Evolutionary conservation across 2,113 vertebrate species (phyloP).

Genomic region (Syngnathus scovelli): DNA sequence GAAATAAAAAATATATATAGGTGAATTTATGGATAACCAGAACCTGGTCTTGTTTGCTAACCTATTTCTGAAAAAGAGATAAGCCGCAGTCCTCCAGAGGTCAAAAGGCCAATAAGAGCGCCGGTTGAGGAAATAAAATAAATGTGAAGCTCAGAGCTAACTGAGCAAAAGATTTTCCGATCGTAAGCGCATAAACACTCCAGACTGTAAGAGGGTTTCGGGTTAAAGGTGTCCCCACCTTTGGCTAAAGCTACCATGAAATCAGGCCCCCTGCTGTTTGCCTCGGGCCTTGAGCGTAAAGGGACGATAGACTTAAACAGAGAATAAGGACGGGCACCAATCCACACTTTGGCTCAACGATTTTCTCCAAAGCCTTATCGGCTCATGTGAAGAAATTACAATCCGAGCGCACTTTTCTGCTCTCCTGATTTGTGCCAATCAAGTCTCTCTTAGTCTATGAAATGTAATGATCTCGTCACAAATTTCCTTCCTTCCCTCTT

Average conservation of each 20-base stretch:
- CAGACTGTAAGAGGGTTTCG: slow-evolving; percentile 4
- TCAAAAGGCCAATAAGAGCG: slow-evolving; percentile 1
- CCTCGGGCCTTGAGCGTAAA: slow-evolving; percentile 44
- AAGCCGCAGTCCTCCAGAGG: neutral
- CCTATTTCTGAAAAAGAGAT: neutral
- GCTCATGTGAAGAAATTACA: slow-evolving; percentile 36
- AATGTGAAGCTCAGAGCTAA: neutral
- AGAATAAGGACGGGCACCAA: slow-evolving; percentile 46
- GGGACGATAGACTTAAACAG: slow-evolving; percentile 26
- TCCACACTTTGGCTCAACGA: slow-evolving; percentile 44
- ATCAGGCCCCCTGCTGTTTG: slow-evolving; percentile 46
- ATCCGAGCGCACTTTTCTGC: slow-evolving; percentile 4
- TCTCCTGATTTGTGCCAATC: slow-evolving; percentile 28
- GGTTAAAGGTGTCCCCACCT: slow-evolving; percentile 45
- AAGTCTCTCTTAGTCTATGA: slow-evolving; percentile 1
- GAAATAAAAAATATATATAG: neutral
- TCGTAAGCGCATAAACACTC: slow-evolving; percentile 5
- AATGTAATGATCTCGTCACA: slow-evolving; percentile 4
- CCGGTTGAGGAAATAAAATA: neutral
- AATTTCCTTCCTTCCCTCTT: neutral
- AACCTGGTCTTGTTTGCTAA: neutral
- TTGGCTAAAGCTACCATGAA: slow-evolving; percentile 56
- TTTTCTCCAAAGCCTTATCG: slow-evolving; percentile 45
- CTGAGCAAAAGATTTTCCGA: neutral
- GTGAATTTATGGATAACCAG: neutral